Conservation (phyloP, 2,113 vertebrate genomes). For the Rhadina sibilatrix region DNA sequence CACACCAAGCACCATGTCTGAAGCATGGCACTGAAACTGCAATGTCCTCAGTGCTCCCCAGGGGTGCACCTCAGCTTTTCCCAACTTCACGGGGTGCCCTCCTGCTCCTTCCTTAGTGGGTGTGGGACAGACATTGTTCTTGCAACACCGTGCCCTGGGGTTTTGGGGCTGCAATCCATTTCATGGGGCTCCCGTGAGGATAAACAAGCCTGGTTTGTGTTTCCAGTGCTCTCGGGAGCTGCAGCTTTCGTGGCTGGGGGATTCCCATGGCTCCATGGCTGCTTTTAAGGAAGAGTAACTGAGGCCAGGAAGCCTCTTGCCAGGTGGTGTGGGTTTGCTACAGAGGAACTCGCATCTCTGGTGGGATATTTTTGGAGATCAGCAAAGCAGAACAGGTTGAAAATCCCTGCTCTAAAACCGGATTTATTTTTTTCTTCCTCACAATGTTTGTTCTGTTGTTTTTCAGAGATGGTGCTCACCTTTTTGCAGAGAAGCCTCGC, state of each 20-base stretch:
- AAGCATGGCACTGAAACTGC: background rate
- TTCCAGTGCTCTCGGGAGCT: background rate
- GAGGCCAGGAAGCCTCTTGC: background rate
- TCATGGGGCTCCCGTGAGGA: background rate
- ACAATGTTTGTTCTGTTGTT: background rate
- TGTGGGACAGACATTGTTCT: background rate
- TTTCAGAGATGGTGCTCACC: background rate
- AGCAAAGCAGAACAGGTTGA: conserved; percentile 12
- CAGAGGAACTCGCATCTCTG: background rate
- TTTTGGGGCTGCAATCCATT: background rate
- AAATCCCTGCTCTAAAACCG: background rate
- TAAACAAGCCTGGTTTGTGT: background rate
- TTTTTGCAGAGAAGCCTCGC: background rate
- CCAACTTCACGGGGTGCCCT: background rate
- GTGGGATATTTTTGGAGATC: background rate
- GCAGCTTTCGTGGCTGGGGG: background rate
- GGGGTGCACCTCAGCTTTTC: background rate
- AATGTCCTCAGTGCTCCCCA: background rate
- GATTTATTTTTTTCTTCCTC: background rate
- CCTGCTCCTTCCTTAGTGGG: background rate
- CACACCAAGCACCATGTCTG: background rate
- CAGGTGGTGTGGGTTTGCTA: background rate
- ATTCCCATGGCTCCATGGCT: background rate
- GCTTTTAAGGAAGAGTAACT: conserved; percentile 23
- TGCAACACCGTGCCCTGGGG: background rate